Evolutionary conservation across 2,113 vertebrate species (phyloP).

Genomic region (Mirza zaza): DNA sequence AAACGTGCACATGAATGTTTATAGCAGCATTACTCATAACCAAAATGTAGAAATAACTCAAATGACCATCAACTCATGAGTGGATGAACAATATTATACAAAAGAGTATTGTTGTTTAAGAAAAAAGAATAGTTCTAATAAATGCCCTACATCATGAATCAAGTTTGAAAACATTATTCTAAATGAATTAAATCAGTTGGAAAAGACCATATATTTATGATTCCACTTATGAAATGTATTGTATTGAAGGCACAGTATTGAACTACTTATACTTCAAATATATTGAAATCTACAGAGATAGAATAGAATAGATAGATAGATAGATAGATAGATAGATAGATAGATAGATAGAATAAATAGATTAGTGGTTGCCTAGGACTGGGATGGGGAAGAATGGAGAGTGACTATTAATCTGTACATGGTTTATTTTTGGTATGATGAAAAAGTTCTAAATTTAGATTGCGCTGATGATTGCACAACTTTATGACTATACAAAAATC

Average conservation of each 20-base stretch:
- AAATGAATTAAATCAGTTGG: neutral
- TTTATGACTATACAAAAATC: neutral
- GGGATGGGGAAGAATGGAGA: neutral
- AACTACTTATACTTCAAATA: neutral
- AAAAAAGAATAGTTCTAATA: neutral
- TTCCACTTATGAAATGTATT: neutral
- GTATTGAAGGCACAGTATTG: neutral
- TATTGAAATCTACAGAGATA: neutral
- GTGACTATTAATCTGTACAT: neutral
- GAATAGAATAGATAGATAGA: neutral
- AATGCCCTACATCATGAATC: neutral
- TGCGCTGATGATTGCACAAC: neutral
- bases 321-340: too few relatives aligned
- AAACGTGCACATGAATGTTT: neutral
- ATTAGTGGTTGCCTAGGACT: neutral
- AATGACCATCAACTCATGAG: neutral
- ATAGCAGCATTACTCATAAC: neutral
- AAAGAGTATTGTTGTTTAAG: neutral
- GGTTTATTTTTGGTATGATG: neutral
- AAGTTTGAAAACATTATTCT: neutral
- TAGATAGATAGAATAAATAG: neutral
- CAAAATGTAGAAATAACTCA: neutral
- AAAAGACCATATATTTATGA: neutral
- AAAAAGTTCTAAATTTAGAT: neutral
- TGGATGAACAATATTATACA: neutral